Evolutionary conservation across 2,113 vertebrate species (phyloP).

Genomic region (zebrafish (Danio rerio)): GRCz12tu NC_133179.1:34637001-34637500

Average conservation of each 20-base stretch:
- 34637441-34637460: background rate
- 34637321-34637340: conserved; percentile 12
- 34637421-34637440: background rate
- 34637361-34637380: background rate
- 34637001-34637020: background rate
- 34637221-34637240: background rate
- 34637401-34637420: no score
- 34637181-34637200: background rate
- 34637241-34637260: background rate
- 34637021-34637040: background rate
- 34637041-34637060: background rate
- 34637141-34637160: background rate
- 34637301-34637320: background rate
- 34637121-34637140: background rate
- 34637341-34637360: background rate
- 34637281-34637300: background rate
- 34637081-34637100: background rate
- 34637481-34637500: background rate
- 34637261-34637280: background rate
- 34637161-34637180: conserved; percentile 17
- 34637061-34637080: background rate
- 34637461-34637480: background rate
- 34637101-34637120: background rate
- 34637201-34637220: background rate
- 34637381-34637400: conserved; percentile 11